Base-by-base conservation (phyloP, 2,888 invertebrate species). In the Drosophila eohydei region DNA sequence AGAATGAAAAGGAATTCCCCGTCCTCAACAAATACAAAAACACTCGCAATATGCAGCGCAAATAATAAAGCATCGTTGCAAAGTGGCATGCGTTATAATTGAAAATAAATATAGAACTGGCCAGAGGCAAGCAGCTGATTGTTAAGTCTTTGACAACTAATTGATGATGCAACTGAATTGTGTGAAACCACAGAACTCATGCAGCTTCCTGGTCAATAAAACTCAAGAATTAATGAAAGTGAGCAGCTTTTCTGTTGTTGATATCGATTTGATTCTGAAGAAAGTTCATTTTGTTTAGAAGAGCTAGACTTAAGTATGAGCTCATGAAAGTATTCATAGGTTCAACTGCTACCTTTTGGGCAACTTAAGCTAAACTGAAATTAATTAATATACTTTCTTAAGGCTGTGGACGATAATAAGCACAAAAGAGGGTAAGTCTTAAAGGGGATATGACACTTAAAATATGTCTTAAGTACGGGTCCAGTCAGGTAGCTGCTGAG, bases 31-130 rank as follows among this genome's bases (percentile, higher is more conserved):
- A 14, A 1, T 6, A 12, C 26, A 62, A 59, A 52, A 59, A 50
- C 14, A 52, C 66, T 57, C 56, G 28, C 66, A 71, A 74, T 68
- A 78, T 78, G 66, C 81, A 81, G 72, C 64, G 71, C 83, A 80
- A 86, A 88, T 78, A 88, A 79, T 72, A 73, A 73, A 76, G 69
- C 64, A 58, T 54, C 74, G 80, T 83, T 88, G 79, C 81, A 71
- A 75, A 81, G 78, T 83, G 85, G 73, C 68, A 74, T 78, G 80
- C 71, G 70, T 65, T 85, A 71, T 84, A 84, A 84, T 86, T 84
- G 87, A 84, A 84, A 86, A 84, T 86, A 84, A 88, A 88, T 86
- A 84, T 38, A 48, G 67, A 51, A 50, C 16, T 48, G 50, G 50
- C 41, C n/a, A 43, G 44, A 11, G 43, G 57, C 43, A 36, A 38